These are phyloP conservation scores for Elaphurus davidianus DNA, from an alignment of 2,113 vertebrate genomes.

Conservation along the genomic window DNA sequence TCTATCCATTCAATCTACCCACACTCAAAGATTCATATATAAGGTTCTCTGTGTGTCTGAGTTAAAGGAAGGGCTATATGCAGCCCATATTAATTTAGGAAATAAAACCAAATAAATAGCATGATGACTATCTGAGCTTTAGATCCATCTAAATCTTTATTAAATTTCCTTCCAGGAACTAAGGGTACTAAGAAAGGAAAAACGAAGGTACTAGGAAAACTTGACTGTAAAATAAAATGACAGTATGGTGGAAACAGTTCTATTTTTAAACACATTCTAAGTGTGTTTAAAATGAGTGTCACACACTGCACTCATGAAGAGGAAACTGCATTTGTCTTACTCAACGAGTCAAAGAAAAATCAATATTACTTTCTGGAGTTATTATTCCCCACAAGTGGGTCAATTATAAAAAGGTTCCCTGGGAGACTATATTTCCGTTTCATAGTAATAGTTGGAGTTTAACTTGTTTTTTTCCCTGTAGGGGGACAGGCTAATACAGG, in stretches of 20 bases:
- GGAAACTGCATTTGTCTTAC: background rate
- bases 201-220: background rate
- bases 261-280: conserved; percentile 10
- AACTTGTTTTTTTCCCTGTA: background rate
- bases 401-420: conserved; percentile 31
- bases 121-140: background rate
- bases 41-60: background rate
- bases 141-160: background rate
- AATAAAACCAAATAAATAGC: background rate
- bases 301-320: background rate
- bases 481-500: background rate
- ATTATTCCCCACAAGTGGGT: conserved; percentile 3
- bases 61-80: background rate
- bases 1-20: background rate
- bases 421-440: background rate
- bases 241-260: background rate
- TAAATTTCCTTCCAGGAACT: background rate
- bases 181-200: background rate
- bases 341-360: conserved; percentile 33
- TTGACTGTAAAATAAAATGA: background rate
- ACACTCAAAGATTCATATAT: background rate
- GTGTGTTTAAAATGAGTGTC: background rate
- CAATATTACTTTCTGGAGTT: conserved; percentile 28
- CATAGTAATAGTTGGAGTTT: background rate
- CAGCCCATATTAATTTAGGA: background rate